Evolutionary conservation across 2,888 invertebrate genomes (phyloP), one percentile per base, ranked within the genome.

Genomic region (Charanyca ferruginea): DNA sequence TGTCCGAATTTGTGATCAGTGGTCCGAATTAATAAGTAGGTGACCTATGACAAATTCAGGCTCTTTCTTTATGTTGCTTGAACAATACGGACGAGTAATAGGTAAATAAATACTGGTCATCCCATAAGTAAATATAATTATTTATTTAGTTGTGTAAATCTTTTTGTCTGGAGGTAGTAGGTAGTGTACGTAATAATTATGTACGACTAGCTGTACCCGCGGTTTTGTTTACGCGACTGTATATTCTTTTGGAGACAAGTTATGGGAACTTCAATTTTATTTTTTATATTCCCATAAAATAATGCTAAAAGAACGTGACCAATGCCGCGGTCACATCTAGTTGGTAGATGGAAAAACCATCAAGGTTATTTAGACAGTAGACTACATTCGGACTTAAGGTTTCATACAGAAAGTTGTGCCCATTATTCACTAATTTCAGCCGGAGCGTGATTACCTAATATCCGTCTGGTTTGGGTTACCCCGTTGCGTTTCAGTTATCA

Each of bases 1-100:
- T 72, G 28, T 49, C 42, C 9, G 20, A 38, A 49, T 72, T 23
- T 64, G 44, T 73, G 38, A 20, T 11, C 38, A 9, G 38, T 72
- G 54, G 32, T 8, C 38, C 32, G 28, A 38, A 65, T 64, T 8
- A 44, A 49, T 55, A 51, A 20, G 16, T 41, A 38, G 13, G 38
- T 38, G 38, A 38, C 38, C 38, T 38, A 55, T 25, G 44, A 55
- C 23, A 54, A 51, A 45, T 51, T 45, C 9, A 48, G 47, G 18
- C 22, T 49, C 38, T 53, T 22, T 48, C 8, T 38, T 41, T 52
- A n/a, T 52, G 41, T 3, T 28, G 20, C 1, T 13, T 9, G 38
- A 38, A 16, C 13, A 38, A 38, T 38, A 16, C 38, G 16, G 16
- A 16, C 38, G 16, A 4, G 38, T 5, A 3, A 6, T 6, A 25